Base-by-base conservation (phyloP, 2,888 invertebrate genomes). In the Cynaeus angustus region DNA sequence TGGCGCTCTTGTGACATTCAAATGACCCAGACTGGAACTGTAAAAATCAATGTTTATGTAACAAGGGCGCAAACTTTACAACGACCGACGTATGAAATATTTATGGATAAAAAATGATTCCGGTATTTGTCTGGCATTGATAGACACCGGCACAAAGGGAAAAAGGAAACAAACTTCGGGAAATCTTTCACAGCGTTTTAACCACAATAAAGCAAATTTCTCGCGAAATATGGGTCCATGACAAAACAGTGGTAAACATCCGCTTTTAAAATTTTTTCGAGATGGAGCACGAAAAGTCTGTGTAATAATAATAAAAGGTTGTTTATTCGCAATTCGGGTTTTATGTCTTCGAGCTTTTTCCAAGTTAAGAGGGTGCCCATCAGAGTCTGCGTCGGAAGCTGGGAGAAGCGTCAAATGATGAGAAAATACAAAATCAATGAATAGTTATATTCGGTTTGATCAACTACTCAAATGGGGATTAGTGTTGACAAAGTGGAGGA, bases 21-120 rank as follows among this genome's bases (percentile, higher is more conserved):
- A 21, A 21, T 21, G 33, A 33, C 33, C 7, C 33, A 7, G 33
- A n/a, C n/a, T n/a, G n/a, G n/a, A 33, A 33, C 21, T 33, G 33
- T 33, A 33, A 33, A 33, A 33, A 33, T 33, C 9, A 33, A 33
- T 7, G 33, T 33, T 7, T 33, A n/a, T 33, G 33, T 33, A 33
- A 9, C 7, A 7, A n/a, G 33, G 33, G n/a, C 2, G n/a, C 7
- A 33, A 33, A 33, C 6, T 33, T n/a, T 21, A 4, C 1, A 21
- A 21, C 21, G 1, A 4, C 33, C 33, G 9, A 4, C 2, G 7
- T 6, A n/a, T 33, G 6, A 33, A 33, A 33, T 33, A 33, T 33
- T 33, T 33, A 33, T 33, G 33, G 33, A 33, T 33, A 33, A 33
- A 33, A 33, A 33, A 33, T 33, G 33, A 33, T 33, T 33, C n/a